Percentiles rank a stretch among this genome's conserved stretches.
These are phyloP conservation scores for Salvelinus sp. DNA, from an alignment of 2,113 vertebrate species.

Conservation along the genomic window DNA sequence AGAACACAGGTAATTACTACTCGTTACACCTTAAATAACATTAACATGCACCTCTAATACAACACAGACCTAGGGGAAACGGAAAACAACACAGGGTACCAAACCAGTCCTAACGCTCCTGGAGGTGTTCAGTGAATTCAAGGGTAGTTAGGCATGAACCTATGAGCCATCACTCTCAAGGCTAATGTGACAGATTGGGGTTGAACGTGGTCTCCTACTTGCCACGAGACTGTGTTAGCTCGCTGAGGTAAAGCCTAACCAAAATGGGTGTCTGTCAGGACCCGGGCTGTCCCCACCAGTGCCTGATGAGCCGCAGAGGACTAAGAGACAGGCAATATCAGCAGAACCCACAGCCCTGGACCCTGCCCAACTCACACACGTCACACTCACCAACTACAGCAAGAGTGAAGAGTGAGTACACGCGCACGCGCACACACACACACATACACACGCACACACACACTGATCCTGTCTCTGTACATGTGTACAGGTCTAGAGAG, in stretches of 20 bases:
- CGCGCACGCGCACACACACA: not conserved
- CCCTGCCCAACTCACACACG: constrained; percentile 62
- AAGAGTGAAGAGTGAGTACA: constrained; percentile 67
- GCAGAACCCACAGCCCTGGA: constrained; percentile 71
- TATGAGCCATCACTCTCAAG: no score
- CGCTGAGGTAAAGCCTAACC: no score
- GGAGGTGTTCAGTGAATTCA: not conserved
- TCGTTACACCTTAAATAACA: not conserved
- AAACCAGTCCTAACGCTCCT: not conserved
- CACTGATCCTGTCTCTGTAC: not conserved
- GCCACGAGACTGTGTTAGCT: no score
- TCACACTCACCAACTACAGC: constrained; percentile 71
- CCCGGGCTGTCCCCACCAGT: not conserved
- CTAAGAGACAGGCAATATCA: constrained; percentile 76
- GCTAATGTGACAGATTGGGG: not conserved
- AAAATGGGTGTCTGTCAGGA: not conserved
- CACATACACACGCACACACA: constrained; percentile 1
- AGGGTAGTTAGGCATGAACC: not conserved
- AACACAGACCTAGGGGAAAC: no score
- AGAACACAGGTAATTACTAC: constrained; percentile 30
- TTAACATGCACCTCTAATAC: no score
- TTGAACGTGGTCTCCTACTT: not conserved
- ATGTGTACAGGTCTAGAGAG: constrained; percentile 63
- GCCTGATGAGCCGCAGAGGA: constrained; percentile 67
- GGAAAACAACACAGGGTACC: no score